phyloP scores from a whole-genome alignment of 2,888 invertebrate species.

The Parascotia fuliginaria region DNA sequence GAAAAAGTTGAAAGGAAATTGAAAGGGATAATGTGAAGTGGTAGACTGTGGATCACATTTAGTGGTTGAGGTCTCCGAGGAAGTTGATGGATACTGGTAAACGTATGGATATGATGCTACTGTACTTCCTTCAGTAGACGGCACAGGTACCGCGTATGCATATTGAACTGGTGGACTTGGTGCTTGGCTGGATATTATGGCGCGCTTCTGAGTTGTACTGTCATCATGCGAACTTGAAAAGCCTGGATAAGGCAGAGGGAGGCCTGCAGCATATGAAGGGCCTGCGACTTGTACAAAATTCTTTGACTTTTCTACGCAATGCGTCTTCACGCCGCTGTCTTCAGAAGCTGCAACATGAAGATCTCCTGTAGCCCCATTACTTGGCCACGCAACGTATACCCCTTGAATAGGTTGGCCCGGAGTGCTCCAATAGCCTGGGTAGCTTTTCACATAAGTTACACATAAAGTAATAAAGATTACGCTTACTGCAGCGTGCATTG shows the following conservation, averaged over 20 bases:
- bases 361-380: constrained; percentile 75
- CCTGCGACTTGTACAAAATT: constrained; percentile 62
- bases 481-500: constrained; percentile 21
- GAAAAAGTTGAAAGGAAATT: constrained; percentile 61
- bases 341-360: constrained; percentile 79
- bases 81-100: constrained; percentile 40
- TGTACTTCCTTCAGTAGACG: constrained; percentile 38
- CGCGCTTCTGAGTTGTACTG: constrained; percentile 59
- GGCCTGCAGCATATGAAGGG: constrained; percentile 46
- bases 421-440: constrained; percentile 50
- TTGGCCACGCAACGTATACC: constrained; percentile 73
- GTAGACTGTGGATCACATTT: constrained; percentile 46
- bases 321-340: constrained; percentile 68
- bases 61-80: constrained; percentile 48
- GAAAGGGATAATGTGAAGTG: constrained; percentile 55
- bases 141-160: constrained; percentile 59
- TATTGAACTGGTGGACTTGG: constrained; percentile 63
- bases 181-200: constrained; percentile 56
- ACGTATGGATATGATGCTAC: constrained; percentile 58
- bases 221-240: constrained; percentile 52
- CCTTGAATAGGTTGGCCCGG: constrained; percentile 72
- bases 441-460: constrained; percentile 46
- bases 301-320: constrained; percentile 76
- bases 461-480: constrained; percentile 18
- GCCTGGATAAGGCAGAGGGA: constrained; percentile 48